Evolutionary conservation across 2,888 invertebrate genomes (phyloP).

Genomic region (Isoperla grammatica): DNA sequence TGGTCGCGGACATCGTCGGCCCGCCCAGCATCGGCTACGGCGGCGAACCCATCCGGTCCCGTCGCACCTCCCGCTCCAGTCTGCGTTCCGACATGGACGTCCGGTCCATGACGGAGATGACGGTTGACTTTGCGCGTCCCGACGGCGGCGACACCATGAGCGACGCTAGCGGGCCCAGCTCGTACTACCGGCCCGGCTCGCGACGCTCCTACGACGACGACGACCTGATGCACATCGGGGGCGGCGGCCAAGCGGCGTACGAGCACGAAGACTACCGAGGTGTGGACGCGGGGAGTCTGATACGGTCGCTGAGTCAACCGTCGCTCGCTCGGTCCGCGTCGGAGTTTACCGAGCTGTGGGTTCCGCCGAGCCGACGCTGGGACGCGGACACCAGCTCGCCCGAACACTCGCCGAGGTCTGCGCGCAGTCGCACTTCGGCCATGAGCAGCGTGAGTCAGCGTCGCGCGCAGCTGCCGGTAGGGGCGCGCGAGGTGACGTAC

Average conservation of each 20-base stretch:
- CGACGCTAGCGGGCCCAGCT: slow-evolving; percentile 55
- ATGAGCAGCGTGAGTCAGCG: slow-evolving; percentile 27
- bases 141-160: slow-evolving; percentile 64
- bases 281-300: slow-evolving; percentile 52
- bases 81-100: slow-evolving; percentile 69
- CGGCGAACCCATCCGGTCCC: slow-evolving; percentile 43
- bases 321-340: slow-evolving; percentile 79
- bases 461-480: not conserved
- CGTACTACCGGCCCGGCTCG: slow-evolving; percentile 45
- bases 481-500: not conserved
- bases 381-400: slow-evolving; percentile 37
- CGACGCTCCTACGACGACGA: slow-evolving; percentile 63
- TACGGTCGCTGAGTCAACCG: slow-evolving; percentile 76
- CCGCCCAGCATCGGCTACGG: slow-evolving; percentile 3
- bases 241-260: no score
- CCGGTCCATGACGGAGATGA: slow-evolving; percentile 88
- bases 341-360: slow-evolving; percentile 83
- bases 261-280: slow-evolving; percentile 32
- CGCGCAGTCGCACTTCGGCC: slow-evolving; percentile 31
- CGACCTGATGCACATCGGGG: no score
- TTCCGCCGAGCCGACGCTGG: slow-evolving; percentile 47
- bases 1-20: slow-evolving; percentile 29
- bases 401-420: slow-evolving; percentile 37
- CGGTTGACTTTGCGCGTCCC: slow-evolving; percentile 75
- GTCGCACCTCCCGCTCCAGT: slow-evolving; percentile 51